Conservation (phyloP, 1,140 invertebrate genomes). For the Sitodiplosis mosellana region DNA sequence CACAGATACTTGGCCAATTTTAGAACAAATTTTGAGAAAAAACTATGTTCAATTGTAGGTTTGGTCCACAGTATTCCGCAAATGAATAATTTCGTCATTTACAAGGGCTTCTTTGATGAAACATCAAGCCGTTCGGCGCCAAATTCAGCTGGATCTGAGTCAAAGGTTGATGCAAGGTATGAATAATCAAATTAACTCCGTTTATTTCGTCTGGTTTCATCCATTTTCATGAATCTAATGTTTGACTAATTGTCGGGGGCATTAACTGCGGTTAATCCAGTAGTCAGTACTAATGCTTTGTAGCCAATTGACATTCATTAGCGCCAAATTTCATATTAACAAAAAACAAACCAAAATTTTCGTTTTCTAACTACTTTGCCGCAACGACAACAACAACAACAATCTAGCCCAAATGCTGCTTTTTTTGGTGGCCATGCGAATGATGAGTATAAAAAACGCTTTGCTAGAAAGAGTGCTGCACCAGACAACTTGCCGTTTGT, state of each 20-base stretch:
- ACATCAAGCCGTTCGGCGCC: conserved; percentile 1
- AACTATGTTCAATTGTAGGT: conserved; percentile 2
- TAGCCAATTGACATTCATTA: no score
- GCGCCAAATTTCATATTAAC: neutral
- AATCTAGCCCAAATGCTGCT: conserved; percentile 22
- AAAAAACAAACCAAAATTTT: neutral
- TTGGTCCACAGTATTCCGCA: conserved; percentile 53
- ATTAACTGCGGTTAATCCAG: no score
- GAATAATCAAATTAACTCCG: neutral
- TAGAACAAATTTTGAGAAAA: neutral
- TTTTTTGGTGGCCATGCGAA: conserved; percentile 22
- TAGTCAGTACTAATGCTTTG: no score
- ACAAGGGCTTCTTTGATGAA: conserved; percentile 58
- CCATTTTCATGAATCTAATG: neutral
- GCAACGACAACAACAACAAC: neutral
- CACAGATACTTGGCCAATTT: neutral
- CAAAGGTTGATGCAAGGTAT: conserved; percentile 18
- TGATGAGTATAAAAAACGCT: conserved; percentile 15
- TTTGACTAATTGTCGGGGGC: conserved; percentile 1
- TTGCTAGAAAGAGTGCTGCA: conserved; percentile 4
- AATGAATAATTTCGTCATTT: conserved; percentile 78
- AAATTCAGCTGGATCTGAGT: conserved; percentile 3
- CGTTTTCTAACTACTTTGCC: neutral
- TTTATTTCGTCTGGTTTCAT: neutral
- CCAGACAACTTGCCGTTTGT: conserved; percentile 15